Evolutionary conservation across 2,888 invertebrate genomes (phyloP).

Genomic region (Andrena hattorfiana): DNA sequence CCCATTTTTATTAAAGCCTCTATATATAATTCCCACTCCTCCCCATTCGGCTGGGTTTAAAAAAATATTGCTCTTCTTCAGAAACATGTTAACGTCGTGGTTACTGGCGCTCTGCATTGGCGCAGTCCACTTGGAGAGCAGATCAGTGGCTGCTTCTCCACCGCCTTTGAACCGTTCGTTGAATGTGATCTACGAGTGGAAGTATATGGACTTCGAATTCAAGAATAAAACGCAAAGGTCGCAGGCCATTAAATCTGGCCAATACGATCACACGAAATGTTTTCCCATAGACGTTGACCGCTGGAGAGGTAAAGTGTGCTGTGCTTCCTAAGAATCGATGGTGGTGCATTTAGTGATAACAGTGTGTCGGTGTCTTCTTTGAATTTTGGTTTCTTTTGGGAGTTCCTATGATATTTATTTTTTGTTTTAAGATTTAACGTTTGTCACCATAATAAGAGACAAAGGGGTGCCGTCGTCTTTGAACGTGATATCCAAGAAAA

Average conservation of each 20-base stretch:
- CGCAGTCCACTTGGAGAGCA: background rate
- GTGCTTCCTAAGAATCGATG: background rate
- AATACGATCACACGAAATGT: slow-evolving; percentile 64
- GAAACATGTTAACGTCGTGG: background rate
- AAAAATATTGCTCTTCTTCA: background rate
- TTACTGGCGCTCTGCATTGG: background rate
- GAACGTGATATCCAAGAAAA: slow-evolving; percentile 86
- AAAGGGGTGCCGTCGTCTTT: slow-evolving; percentile 90
- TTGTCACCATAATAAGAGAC: slow-evolving; percentile 89
- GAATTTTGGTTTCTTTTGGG: background rate
- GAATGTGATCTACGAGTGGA: slow-evolving; percentile 89
- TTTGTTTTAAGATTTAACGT: slow-evolving; percentile 82
- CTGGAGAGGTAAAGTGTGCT: slow-evolving; percentile 7
- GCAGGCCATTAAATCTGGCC: slow-evolving; percentile 87
- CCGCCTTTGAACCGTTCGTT: background rate
- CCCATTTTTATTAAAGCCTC: too few relatives aligned
- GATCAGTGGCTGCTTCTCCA: background rate
- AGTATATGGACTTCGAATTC: slow-evolving; percentile 90
- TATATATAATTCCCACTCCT: background rate
- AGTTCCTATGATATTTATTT: background rate
- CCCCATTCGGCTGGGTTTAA: background rate
- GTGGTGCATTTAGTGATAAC: too few relatives aligned
- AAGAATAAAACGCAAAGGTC: slow-evolving; percentile 86
- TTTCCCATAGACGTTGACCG: slow-evolving; percentile 74
- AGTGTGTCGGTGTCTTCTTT: background rate